Evolutionary conservation across 37 sponge, comb jelly and placozoan species (phyloP).

Genomic region (Oscarella lobularis): DNA sequence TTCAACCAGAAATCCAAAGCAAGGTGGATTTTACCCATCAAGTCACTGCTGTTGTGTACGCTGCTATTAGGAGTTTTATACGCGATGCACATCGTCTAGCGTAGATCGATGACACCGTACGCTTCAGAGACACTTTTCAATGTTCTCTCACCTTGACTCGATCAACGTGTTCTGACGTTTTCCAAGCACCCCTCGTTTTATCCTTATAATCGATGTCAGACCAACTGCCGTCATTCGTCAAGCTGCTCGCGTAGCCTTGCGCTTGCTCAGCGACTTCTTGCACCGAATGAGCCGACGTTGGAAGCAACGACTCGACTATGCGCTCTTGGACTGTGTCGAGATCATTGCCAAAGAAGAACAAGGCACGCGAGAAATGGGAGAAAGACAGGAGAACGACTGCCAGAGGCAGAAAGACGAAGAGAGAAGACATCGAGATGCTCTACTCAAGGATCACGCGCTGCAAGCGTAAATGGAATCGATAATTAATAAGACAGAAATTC

Average conservation of each 20-base stretch:
- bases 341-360: background rate
- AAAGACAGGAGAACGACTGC: too few species aligned
- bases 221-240: background rate
- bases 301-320: background rate
- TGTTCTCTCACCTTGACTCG: background rate
- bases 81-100: background rate
- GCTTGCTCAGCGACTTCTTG: background rate
- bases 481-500: too few species aligned
- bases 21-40: background rate
- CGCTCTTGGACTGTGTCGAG: background rate
- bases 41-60: background rate
- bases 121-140: too few species aligned
- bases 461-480: too few species aligned
- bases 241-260: background rate
- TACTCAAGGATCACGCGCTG: too few species aligned
- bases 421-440: too few species aligned
- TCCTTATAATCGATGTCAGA: slow-evolving; percentile 1
- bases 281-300: background rate
- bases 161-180: background rate
- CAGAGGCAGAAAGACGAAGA: too few species aligned
- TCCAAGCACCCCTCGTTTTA: background rate
- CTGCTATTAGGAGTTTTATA: background rate
- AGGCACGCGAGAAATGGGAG: too few species aligned
- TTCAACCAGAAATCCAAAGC: background rate
- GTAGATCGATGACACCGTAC: too few species aligned